Base-by-base conservation (phyloP, 2,888 invertebrate species). In the Leucozona laternaria region DNA sequence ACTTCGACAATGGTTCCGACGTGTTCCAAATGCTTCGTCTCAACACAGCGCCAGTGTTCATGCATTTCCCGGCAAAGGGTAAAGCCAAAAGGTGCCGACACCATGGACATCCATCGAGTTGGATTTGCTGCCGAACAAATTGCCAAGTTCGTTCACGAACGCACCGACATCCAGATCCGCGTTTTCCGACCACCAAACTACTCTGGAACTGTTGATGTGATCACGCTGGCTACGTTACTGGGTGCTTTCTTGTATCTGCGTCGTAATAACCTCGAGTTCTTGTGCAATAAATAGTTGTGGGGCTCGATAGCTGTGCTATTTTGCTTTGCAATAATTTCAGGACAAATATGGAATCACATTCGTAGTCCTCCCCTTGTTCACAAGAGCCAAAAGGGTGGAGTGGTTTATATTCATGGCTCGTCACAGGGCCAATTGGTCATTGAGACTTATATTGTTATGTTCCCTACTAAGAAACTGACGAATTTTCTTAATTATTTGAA, bases 301-400 rank as follows among this genome's bases (percentile, higher is more conserved):
- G 99, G 97, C 0, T 94, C 97, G 20, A 94, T 95, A n/a, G 97
- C 99, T 8, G 92, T 99, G 92, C 95, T 97, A 90, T 97, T 99
- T 92, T 97, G 98, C 89, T 97, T 99, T 90, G 97, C 97, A 13
- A 99, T 99, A 98, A 97, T 98, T 34, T 99, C 99, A 0, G 99
- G 99, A 6, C 99, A 99, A 93, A 99, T 99, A 99, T 99, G 99
- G 99, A 99, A 99, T 93, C 99, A 99, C 92, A 99, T 99, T 88
- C 94, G 99, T 90, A 98, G 98, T 4, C 99, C 99, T 8, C 99
- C 99, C 2, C 97, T 99, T 92, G 96, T 98, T 92, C 99, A 99
- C 91, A 97, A 97, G 90, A 96, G 97, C 11, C 96, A 97, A 90
- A 97, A 96, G 91, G 98, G 99, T 7, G 97, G 97, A 88, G 96